Percentiles rank a stretch among this genome's conserved stretches.
phyloP scores from a whole-genome alignment of 2,797 vertebrate species.

The Falco berigora region DNA sequence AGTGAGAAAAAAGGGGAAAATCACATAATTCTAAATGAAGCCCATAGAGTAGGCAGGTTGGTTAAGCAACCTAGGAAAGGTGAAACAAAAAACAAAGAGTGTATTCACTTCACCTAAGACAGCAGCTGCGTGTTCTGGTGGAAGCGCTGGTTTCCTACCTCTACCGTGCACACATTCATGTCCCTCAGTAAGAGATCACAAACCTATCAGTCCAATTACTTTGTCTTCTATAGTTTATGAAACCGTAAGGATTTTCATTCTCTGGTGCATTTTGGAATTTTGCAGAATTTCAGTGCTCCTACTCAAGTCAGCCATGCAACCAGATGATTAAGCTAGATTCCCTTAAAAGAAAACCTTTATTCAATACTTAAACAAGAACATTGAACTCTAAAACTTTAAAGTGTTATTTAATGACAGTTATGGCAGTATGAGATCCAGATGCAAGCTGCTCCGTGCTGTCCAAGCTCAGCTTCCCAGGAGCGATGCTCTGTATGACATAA shows the following conservation, averaged over 20 bases:
- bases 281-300: not conserved
- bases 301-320: not conserved
- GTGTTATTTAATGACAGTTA: not conserved
- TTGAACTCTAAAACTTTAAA: not conserved
- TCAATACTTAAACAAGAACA: not conserved
- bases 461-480: not conserved
- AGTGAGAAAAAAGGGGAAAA: not conserved
- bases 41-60: not conserved
- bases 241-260: not conserved
- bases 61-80: not conserved
- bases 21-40: not conserved
- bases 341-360: not conserved
- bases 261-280: not conserved
- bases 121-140: not conserved
- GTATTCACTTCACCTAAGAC: not conserved
- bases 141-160: not conserved
- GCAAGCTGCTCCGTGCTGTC: not conserved
- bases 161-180: not conserved
- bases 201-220: not conserved
- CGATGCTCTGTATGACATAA: not conserved
- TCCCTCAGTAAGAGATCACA: not conserved
- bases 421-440: not conserved
- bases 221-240: not conserved
- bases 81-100: not conserved
- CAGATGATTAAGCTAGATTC: not conserved